Conservation (phyloP, 2,797 vertebrate species). For the Tragopan temminckii region DNA sequence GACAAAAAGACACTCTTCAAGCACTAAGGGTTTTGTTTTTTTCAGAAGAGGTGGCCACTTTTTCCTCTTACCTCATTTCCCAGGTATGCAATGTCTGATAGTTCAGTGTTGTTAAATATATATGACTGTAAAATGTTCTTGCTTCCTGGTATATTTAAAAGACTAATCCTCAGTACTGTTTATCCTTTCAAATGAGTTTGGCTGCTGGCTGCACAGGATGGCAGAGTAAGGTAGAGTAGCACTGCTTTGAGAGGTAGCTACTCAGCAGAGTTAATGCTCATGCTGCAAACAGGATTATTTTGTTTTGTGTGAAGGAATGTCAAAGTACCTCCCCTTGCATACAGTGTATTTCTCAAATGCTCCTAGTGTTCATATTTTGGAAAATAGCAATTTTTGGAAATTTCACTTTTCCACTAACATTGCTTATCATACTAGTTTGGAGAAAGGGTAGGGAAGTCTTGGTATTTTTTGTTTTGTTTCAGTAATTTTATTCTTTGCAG, state of each 20-base stretch:
- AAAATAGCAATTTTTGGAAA: neutral
- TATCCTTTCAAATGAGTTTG: neutral
- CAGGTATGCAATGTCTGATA: neutral
- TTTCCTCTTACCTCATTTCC: neutral
- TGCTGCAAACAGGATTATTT: neutral
- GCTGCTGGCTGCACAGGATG: neutral
- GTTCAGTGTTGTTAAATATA: neutral
- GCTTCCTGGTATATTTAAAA: neutral
- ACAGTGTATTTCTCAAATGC: neutral
- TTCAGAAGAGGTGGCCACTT: neutral
- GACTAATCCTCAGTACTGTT: rapidly evolving
- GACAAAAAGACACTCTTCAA: neutral
- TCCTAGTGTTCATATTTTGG: neutral
- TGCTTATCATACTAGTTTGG: neutral
- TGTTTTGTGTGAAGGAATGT: neutral
- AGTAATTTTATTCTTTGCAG: neutral
- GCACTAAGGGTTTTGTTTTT: neutral
- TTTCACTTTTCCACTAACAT: neutral
- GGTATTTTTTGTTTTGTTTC: neutral
- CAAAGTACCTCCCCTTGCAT: neutral
- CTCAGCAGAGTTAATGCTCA: neutral
- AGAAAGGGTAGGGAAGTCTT: neutral
- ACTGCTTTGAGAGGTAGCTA: neutral
- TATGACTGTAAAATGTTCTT: neutral
- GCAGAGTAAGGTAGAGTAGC: neutral